A percentile compares a stretch with the other conserved stretches of the same genome.
phyloP scores from a whole-genome alignment of 2,888 invertebrate genomes.

The Lasioglossum morio region DNA sequence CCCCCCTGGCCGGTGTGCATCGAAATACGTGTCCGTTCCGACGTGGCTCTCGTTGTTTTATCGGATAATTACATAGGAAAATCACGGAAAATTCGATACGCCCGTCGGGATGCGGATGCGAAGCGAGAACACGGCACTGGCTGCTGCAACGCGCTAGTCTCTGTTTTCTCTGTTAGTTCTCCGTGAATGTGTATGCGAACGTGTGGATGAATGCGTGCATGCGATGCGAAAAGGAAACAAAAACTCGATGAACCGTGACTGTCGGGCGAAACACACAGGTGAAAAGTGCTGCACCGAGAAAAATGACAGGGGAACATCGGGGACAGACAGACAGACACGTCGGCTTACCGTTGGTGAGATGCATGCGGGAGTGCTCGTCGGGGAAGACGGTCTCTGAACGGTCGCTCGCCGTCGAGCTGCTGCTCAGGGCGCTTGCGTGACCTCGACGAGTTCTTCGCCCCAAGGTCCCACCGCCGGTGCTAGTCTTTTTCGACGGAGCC shows the following conservation, averaged over 20 bases:
- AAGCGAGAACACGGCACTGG: background rate
- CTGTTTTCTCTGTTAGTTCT: background rate
- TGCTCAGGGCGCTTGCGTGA: slow-evolving; percentile 86
- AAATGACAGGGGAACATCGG: slow-evolving; percentile 13
- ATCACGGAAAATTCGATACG: slow-evolving; percentile 14
- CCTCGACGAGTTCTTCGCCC: slow-evolving; percentile 86
- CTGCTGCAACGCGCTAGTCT: background rate
- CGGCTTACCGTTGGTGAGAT: slow-evolving; percentile 78
- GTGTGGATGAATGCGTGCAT: background rate
- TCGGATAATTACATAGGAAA: slow-evolving; percentile 16
- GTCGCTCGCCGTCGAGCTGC: slow-evolving; percentile 84
- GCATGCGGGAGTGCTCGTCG: slow-evolving; percentile 79
- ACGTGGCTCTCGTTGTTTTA: slow-evolving; percentile 19
- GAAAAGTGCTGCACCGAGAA: slow-evolving; percentile 34
- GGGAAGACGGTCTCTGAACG: slow-evolving; percentile 78
- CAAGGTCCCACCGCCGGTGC: slow-evolving; percentile 84
- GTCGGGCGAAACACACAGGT: slow-evolving; percentile 19
- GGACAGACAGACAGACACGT: background rate
- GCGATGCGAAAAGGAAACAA: slow-evolving; percentile 18
- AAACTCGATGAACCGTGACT: background rate
- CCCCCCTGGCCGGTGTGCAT: background rate
- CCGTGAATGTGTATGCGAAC: background rate
- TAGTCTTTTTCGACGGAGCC: slow-evolving; percentile 82
- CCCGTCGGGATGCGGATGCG: slow-evolving; percentile 1
- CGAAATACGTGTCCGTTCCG: slow-evolving; percentile 6